A percentile compares a stretch with the other conserved stretches of the same genome.
Evolutionary conservation across 2,888 invertebrate genomes (phyloP).

Genomic region (Serripes groenlandicus): DNA sequence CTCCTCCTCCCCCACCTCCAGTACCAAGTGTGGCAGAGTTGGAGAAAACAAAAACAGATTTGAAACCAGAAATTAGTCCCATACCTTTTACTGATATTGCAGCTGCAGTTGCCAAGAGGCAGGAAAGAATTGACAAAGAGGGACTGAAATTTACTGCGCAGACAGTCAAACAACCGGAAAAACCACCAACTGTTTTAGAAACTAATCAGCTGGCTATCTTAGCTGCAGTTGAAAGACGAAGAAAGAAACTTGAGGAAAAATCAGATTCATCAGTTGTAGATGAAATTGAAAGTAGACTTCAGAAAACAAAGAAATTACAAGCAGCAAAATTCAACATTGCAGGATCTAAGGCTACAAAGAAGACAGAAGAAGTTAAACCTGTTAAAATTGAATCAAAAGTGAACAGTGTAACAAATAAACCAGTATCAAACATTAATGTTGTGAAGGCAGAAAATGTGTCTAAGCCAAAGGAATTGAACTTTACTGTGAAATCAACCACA

Average conservation of each 20-base stretch:
- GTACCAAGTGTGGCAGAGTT: constrained; percentile 43
- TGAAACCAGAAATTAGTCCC: constrained; percentile 57
- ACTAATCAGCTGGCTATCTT: constrained; percentile 81
- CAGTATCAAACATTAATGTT: constrained; percentile 11
- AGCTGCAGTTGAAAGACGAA: constrained; percentile 83
- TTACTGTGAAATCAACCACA: constrained; percentile 53
- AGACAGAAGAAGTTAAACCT: constrained; percentile 25
- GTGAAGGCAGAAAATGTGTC: constrained; percentile 26
- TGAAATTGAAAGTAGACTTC: constrained; percentile 80
- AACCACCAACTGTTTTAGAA: constrained; percentile 47
- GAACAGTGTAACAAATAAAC: neutral
- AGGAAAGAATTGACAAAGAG: constrained; percentile 76
- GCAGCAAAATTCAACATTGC: constrained; percentile 77
- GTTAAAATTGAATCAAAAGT: constrained; percentile 22
- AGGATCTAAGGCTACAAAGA: constrained; percentile 53
- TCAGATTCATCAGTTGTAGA: constrained; percentile 77
- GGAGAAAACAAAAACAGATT: constrained; percentile 44
- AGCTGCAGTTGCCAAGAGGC: constrained; percentile 82
- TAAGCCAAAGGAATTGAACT: constrained; percentile 46
- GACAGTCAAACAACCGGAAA: constrained; percentile 42
- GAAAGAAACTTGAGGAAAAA: constrained; percentile 76
- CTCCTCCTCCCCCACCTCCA: constrained; percentile 63
- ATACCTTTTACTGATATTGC: constrained; percentile 76
- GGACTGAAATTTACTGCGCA: constrained; percentile 71
- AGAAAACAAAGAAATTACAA: constrained; percentile 83